These are phyloP conservation scores for Mercenaria mercenaria DNA, from an alignment of 1,140 invertebrate species.

Conservation along the genomic window DNA sequence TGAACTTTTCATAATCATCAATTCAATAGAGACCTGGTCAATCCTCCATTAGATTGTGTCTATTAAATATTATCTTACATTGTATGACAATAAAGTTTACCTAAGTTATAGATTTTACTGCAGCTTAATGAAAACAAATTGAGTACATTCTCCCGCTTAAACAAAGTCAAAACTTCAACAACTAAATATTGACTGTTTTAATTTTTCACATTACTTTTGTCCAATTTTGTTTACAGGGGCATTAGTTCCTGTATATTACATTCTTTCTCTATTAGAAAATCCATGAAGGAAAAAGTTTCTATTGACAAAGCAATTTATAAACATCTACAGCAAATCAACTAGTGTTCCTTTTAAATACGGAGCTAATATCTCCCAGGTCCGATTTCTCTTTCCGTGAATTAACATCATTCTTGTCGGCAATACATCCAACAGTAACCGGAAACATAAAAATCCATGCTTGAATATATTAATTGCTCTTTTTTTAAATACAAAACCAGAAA, in stretches of 20 bases:
- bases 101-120: neutral
- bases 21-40: neutral
- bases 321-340: neutral
- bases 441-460: neutral
- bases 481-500: too few relatives aligned
- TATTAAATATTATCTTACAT: neutral
- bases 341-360: neutral
- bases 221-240: neutral
- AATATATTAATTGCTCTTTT: too few relatives aligned
- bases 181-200: neutral
- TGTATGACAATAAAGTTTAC: slow-evolving; percentile 11
- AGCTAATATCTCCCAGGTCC: neutral
- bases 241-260: neutral
- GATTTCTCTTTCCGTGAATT: neutral
- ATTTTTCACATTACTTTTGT: neutral
- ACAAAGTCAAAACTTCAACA: neutral
- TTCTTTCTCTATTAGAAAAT: neutral
- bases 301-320: slow-evolving; percentile 8
- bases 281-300: neutral
- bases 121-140: neutral
- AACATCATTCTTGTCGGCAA: neutral
- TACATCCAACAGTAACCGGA: neutral
- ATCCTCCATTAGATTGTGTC: too few relatives aligned
- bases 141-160: neutral
- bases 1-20: too few relatives aligned